These are phyloP conservation scores for Hylyphantes graminicola DNA, from an alignment of 1,140 invertebrate species.

Conservation along the genomic window DNA sequence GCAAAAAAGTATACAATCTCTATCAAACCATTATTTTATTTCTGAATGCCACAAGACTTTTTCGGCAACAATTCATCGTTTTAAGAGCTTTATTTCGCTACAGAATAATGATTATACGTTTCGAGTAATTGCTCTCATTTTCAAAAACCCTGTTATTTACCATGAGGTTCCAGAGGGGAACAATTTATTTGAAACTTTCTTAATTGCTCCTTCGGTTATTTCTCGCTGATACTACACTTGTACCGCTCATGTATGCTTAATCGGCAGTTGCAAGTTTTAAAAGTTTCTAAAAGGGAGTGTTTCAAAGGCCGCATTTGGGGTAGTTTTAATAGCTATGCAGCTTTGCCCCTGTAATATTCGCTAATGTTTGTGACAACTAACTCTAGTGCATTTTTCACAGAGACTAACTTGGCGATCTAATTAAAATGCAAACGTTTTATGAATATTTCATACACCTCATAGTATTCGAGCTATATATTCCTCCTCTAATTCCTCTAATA, in stretches of 20 bases:
- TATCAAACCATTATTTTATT: too few species aligned
- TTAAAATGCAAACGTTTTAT: too few species aligned
- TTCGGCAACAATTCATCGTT: constrained; percentile 23
- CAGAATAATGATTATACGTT: constrained; percentile 34
- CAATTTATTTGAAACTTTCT: constrained; percentile 45
- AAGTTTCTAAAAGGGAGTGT: constrained; percentile 7
- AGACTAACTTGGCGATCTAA: too few species aligned
- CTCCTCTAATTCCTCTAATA: too few species aligned
- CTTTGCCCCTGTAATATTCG: too few species aligned
- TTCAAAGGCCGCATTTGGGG: too few species aligned
- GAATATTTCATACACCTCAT: too few species aligned
- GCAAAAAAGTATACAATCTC: not conserved
- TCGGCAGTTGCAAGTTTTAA: constrained; percentile 17
- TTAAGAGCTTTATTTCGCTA: constrained; percentile 18
- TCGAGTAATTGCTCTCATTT: constrained; percentile 41
- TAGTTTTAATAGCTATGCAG: too few species aligned
- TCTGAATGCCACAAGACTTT: not conserved
- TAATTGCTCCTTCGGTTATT: constrained; percentile 46
- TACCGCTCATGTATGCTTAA: constrained; percentile 6
- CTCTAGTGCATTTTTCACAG: too few species aligned
- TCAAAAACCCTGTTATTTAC: constrained; percentile 41
- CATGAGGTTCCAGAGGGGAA: constrained; percentile 18
- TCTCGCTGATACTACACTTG: constrained; percentile 17
- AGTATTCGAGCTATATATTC: too few species aligned
- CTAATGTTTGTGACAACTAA: too few species aligned